A percentile compares a stretch with the other conserved stretches of the same genome.
Evolutionary conservation across 1,140 invertebrate species (phyloP).

Genomic region (Listronotus bonariensis): DNA sequence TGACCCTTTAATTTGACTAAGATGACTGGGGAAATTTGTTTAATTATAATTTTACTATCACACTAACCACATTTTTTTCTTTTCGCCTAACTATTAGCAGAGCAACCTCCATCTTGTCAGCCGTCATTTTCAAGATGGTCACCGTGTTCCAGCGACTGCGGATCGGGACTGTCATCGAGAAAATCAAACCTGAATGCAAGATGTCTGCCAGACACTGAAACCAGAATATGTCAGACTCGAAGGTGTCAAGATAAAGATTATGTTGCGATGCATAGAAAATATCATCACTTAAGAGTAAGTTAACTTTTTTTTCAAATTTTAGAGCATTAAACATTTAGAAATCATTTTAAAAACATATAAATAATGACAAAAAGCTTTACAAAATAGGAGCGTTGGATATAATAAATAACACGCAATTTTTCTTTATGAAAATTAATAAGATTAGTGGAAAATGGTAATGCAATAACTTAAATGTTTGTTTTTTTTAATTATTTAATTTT

Average conservation of each 20-base stretch:
- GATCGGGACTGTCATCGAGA: conserved; percentile 66
- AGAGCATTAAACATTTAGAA: too few species aligned
- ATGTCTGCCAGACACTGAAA: conserved; percentile 64
- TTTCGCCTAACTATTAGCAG: conserved; percentile 41
- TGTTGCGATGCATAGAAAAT: conserved; percentile 32
- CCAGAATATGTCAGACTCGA: conserved; percentile 65
- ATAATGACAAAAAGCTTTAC: too few species aligned
- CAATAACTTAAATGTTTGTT: too few species aligned
- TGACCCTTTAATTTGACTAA: too few species aligned
- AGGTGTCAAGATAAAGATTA: conserved; percentile 49
- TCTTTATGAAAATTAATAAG: too few species aligned
- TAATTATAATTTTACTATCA: background rate
- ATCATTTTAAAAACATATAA: too few species aligned
- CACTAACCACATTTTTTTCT: background rate
- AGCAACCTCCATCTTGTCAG: conserved; percentile 51
- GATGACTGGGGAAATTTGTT: too few species aligned
- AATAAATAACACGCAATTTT: too few species aligned
- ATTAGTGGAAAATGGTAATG: too few species aligned
- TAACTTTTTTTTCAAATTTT: too few species aligned
- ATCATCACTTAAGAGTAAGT: conserved; percentile 55
- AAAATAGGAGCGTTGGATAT: too few species aligned
- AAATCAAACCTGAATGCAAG: conserved; percentile 64
- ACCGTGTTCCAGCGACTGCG: conserved; percentile 65
- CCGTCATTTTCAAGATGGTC: conserved; percentile 64
- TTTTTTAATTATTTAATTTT: too few species aligned